Percentiles rank a stretch among this genome's conserved stretches.
phyloP scores from a whole-genome alignment of 2,113 vertebrate genomes.

The Chrysemys picta region DNA sequence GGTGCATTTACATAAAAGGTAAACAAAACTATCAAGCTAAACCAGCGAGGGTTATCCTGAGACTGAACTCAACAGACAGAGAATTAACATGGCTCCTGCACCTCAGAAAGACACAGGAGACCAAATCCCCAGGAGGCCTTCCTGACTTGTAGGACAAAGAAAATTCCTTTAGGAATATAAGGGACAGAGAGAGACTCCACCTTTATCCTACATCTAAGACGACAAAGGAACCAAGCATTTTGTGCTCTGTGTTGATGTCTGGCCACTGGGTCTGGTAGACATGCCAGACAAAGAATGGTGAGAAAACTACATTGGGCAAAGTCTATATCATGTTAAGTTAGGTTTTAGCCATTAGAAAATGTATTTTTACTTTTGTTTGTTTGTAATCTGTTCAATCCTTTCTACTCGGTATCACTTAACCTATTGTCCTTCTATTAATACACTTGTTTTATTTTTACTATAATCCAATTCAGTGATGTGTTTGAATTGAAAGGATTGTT shows the following conservation, averaged over 20 bases:
- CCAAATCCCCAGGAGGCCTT: background rate
- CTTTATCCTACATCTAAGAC: background rate
- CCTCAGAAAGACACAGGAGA: background rate
- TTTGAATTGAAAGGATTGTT: background rate
- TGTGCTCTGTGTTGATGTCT: background rate
- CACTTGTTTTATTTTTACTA: background rate
- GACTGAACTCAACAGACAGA: background rate
- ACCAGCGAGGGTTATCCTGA: background rate
- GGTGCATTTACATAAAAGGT: background rate
- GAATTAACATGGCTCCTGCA: background rate
- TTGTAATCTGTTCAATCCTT: background rate
- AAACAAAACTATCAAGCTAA: background rate
- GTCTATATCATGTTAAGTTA: background rate
- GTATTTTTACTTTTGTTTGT: too few species aligned
- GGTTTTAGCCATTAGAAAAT: background rate
- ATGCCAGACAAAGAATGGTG: background rate
- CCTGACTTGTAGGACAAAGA: background rate
- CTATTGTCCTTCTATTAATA: background rate
- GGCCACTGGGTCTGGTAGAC: background rate
- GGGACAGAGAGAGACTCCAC: background rate
- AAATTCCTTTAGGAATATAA: background rate
- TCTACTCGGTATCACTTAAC: background rate
- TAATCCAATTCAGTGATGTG: background rate
- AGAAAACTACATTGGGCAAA: background rate
- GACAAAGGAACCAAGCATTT: background rate